These are phyloP conservation scores for Dryobates pubescens DNA, from an alignment of 2,797 vertebrate species.

Conservation along the genomic window DNA sequence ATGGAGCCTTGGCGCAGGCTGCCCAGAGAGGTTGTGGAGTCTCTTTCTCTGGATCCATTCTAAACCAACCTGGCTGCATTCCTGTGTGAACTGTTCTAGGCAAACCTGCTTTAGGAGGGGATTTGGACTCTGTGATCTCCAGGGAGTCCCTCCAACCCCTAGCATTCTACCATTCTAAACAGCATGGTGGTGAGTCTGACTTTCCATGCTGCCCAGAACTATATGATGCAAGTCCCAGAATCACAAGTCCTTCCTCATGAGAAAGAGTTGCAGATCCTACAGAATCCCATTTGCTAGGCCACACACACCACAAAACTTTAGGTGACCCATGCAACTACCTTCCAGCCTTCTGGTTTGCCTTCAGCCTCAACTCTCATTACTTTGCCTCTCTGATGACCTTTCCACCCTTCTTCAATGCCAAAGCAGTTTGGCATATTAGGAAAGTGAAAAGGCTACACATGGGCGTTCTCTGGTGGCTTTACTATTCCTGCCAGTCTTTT, in stretches of 20 bases:
- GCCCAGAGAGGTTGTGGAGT: too few species aligned
- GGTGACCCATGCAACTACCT: not conserved
- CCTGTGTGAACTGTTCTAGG: too few species aligned
- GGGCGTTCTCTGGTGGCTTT: constrained; percentile 13
- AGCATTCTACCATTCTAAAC: not conserved
- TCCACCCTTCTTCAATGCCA: not conserved
- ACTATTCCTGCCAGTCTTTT: constrained; percentile 13
- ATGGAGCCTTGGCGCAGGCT: too few species aligned
- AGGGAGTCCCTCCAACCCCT: too few species aligned
- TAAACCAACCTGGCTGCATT: too few species aligned
- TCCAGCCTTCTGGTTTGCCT: not conserved
- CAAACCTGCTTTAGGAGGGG: too few species aligned
- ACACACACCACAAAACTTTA: not conserved
- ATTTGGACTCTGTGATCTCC: too few species aligned
- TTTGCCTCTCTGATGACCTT: constrained; percentile 20
- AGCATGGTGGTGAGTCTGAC: not conserved
- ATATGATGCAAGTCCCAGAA: not conserved
- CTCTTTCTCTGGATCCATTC: too few species aligned
- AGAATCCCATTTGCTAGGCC: not conserved
- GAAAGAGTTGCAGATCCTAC: not conserved
- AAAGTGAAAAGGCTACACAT: not conserved
- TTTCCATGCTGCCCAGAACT: not conserved
- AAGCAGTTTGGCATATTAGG: not conserved
- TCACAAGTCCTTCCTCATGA: not conserved
- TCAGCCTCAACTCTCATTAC: not conserved